A percentile compares a stretch with the other conserved stretches of the same genome.
Evolutionary conservation across 2,113 vertebrate species (phyloP).

Genomic region (Cichladusa arquata): DNA sequence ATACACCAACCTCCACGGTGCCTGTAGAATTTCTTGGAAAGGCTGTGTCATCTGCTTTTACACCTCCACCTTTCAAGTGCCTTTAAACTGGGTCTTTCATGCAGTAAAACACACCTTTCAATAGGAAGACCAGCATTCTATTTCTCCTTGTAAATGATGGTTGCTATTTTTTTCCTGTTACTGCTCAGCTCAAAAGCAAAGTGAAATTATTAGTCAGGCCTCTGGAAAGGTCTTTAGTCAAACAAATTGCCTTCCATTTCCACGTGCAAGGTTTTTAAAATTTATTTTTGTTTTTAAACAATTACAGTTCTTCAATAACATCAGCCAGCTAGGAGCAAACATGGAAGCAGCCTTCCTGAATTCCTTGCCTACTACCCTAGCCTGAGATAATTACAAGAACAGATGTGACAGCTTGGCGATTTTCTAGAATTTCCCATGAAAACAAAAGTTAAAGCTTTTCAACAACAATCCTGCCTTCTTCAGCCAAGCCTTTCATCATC

Average conservation of each 20-base stretch:
- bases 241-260: not conserved
- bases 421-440: not conserved
- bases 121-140: not conserved
- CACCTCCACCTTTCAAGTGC: not conserved
- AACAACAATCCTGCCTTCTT: constrained; percentile 7
- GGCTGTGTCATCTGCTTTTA: not conserved
- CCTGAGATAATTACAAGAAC: not conserved
- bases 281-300: not conserved
- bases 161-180: not conserved
- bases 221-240: not conserved
- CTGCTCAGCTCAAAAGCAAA: not conserved
- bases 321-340: not conserved
- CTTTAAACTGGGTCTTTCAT: not conserved
- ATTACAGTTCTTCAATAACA: not conserved
- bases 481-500: constrained; percentile 34
- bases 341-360: not conserved
- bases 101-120: not conserved
- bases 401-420: not conserved
- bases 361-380: not conserved
- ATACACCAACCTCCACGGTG: not conserved
- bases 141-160: not conserved
- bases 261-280: not conserved
- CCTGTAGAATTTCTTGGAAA: constrained; percentile 16
- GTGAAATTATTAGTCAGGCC: not conserved
- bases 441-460: constrained; percentile 1